Evolutionary conservation across 1,140 invertebrate species (phyloP), one percentile per base, ranked within the genome.

Genomic region (Drosophila obscura): DNA sequence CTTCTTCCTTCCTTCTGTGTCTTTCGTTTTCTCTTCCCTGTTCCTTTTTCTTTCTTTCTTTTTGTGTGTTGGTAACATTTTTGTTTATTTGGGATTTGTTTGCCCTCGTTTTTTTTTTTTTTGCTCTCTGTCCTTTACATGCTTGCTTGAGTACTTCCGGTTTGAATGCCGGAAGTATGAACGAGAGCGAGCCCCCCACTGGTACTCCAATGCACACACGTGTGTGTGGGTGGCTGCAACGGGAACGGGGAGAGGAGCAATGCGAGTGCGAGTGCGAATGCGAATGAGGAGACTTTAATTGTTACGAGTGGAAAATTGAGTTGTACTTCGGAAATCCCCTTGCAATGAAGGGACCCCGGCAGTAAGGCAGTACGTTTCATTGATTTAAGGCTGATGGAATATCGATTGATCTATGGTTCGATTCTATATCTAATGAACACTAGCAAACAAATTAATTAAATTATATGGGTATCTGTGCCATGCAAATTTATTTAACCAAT

Each of bases 81-180:
- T 58, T 71, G 67, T 71, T 58, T 71, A 71, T 71, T 71, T 69
- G 64, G 67, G 67, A 68, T 66, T 50, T 76, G 75, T 84, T 63
- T 81, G 64, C 66, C 58, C 52, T 57, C 57, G 53, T 24, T 24
- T 9, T 9, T 77, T 59, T 59, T 61, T 63, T 53, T 61, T 52
- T 50, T 26, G 19, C 3, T 9, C 35, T 5, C 11, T 39, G 35
- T 39, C 65, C 65, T 43, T 69, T 71, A 71, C 67, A 64, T 71
- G 67, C 85, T 76, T 82, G 67, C 76, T 88, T 83, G 84, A 83
- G 80, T 89, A 88, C 84, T 89, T 88, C 83, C 83, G 83, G 68
- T 72, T 80, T 39, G 35, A 39, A 53, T 28, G 72, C 76, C 80
- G 83, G 83, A 88, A 83, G 76, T 77, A 62, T 73, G 77, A 73